Conservation (phyloP, 2,113 vertebrate genomes). For the Setophaga kirtlandii region DNA sequence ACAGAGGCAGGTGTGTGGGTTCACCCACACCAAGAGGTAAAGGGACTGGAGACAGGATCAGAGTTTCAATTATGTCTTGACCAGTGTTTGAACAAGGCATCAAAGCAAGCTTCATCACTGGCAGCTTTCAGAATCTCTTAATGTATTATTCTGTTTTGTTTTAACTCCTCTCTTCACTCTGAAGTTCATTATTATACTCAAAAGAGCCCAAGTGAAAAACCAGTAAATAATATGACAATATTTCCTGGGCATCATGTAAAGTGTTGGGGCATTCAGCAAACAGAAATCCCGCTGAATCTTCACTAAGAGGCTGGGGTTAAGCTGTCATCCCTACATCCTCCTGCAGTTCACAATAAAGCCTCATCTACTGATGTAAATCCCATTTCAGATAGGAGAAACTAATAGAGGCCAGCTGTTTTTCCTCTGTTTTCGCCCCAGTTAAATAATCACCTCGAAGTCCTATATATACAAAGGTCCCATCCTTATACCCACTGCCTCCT, state of each 20-base stretch:
- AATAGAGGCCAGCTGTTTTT: background rate
- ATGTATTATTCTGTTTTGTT: background rate
- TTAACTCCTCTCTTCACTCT: background rate
- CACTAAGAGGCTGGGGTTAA: background rate
- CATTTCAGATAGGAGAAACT: background rate
- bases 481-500: background rate
- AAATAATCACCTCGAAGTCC: background rate
- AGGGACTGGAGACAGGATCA: background rate
- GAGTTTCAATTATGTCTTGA: background rate
- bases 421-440: background rate
- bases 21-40: background rate
- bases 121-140: background rate
- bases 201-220: background rate
- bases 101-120: background rate
- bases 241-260: background rate
- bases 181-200: background rate
- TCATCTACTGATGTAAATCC: background rate
- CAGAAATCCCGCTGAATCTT: background rate
- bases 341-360: background rate
- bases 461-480: accelerated
- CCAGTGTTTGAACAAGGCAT: background rate
- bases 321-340: background rate
- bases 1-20: background rate
- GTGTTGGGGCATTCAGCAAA: background rate
- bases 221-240: background rate